Percentiles rank a stretch among this genome's conserved stretches.
These are phyloP conservation scores for Venturia canescens DNA, from an alignment of 1,140 invertebrate genomes.

Conservation along the genomic window DNA sequence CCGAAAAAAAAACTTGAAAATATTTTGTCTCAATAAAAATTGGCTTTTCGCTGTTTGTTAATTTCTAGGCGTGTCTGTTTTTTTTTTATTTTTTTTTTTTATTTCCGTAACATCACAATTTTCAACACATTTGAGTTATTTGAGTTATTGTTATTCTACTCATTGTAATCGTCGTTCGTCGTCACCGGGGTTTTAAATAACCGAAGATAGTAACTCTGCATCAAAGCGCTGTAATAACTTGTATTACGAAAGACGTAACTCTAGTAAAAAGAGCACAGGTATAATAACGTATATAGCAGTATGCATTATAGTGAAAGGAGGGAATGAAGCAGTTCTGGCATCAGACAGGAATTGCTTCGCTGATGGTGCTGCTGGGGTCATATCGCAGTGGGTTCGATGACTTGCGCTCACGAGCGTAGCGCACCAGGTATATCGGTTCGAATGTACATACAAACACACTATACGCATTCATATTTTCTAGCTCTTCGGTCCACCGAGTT, in stretches of 20 bases:
- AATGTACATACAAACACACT: no score
- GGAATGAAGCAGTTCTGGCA: slow-evolving; percentile 23
- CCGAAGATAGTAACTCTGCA: background rate
- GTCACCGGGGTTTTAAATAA: background rate
- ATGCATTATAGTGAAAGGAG: slow-evolving; percentile 20
- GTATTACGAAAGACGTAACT: slow-evolving; percentile 22
- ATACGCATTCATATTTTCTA: background rate
- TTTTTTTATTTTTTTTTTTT: background rate
- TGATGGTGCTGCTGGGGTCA: slow-evolving; percentile 45
- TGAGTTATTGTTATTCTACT: background rate
- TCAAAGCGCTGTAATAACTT: background rate
- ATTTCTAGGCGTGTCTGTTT: no score
- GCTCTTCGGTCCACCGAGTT: background rate
- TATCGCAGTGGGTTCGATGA: slow-evolving; percentile 48
- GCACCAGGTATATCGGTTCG: background rate
- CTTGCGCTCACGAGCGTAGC: slow-evolving; percentile 44
- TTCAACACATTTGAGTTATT: no score
- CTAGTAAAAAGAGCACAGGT: slow-evolving; percentile 7
- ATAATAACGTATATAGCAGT: slow-evolving; percentile 9
- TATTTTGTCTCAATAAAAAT: no score
- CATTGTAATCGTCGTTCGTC: background rate
- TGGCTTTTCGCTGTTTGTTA: no score
- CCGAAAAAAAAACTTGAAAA: no score
- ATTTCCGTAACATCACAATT: no score
- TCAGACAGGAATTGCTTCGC: slow-evolving; percentile 29